Evolutionary conservation across 2,797 vertebrate genomes (phyloP).

Genomic region (Streptopelia turtur): DNA sequence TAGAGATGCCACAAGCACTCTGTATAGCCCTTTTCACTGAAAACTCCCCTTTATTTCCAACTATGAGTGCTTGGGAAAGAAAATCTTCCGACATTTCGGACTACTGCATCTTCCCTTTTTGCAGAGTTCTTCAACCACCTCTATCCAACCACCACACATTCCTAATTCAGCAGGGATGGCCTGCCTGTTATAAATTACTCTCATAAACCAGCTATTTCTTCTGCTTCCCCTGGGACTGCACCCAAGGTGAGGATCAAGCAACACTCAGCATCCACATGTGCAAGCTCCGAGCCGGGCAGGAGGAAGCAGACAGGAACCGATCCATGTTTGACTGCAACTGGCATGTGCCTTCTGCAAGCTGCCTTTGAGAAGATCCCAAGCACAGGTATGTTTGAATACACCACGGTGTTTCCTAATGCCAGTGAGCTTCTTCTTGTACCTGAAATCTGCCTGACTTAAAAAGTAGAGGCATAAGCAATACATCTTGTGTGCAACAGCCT

Average conservation of each 20-base stretch:
- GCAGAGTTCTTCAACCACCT: not conserved
- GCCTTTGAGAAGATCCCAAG: not conserved
- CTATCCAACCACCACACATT: not conserved
- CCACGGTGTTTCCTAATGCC: not conserved
- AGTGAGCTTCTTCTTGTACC: not conserved
- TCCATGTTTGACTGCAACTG: not conserved
- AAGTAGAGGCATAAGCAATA: not conserved
- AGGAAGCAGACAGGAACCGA: not conserved
- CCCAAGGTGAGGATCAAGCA: not conserved
- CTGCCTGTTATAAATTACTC: not conserved
- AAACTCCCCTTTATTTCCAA: constrained; percentile 19
- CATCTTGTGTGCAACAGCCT: not conserved
- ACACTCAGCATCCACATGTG: not conserved
- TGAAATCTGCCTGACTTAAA: not conserved
- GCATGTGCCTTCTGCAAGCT: not conserved
- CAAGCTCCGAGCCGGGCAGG: rapidly evolving
- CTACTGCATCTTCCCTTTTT: not conserved
- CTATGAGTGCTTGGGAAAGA: not conserved
- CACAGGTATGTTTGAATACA: not conserved
- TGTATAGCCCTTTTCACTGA: constrained; percentile 25
- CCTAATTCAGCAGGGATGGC: not conserved
- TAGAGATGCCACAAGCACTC: not conserved
- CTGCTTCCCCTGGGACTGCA: not conserved
- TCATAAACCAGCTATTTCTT: constrained; percentile 30
- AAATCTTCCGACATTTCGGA: not conserved